These are phyloP conservation scores for Zosterops hypoxanthus DNA, from an alignment of 2,113 vertebrate species.

Conservation along the genomic window DNA sequence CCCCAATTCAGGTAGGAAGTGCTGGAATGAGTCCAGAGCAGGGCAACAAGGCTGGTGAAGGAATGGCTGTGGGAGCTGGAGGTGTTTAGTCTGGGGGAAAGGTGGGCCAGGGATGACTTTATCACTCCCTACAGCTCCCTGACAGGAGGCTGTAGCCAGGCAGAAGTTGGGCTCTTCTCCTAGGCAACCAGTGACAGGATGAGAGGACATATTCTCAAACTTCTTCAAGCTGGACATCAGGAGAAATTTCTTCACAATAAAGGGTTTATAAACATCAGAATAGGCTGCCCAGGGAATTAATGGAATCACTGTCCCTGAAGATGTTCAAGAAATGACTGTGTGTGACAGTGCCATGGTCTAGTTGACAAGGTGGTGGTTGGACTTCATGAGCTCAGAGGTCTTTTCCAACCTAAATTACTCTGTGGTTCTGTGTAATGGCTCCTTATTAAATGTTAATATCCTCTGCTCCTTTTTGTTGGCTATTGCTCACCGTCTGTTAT, in stretches of 20 bases:
- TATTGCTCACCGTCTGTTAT: background rate
- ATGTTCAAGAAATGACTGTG: background rate
- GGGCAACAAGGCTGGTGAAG: background rate
- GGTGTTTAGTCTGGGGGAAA: background rate
- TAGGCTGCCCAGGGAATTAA: background rate
- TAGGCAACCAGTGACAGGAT: background rate
- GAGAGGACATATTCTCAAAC: background rate
- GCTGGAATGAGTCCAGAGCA: background rate
- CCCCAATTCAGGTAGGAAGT: rapidly evolving
- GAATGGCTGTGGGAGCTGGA: background rate
- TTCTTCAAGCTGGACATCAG: background rate
- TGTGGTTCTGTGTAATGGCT: background rate
- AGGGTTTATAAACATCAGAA: rapidly evolving
- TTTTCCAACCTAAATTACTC: background rate
- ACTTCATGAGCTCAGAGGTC: background rate
- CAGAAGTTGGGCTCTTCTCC: background rate
- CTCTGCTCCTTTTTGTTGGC: background rate
- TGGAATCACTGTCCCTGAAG: background rate
- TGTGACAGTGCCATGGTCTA: background rate
- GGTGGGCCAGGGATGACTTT: background rate
- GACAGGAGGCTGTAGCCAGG: background rate
- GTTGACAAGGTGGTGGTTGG: background rate
- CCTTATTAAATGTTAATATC: background rate
- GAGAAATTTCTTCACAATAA: background rate
- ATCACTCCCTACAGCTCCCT: background rate